Base-by-base conservation (phyloP, 2,888 invertebrate species). In the Epinotia nisella region DNA sequence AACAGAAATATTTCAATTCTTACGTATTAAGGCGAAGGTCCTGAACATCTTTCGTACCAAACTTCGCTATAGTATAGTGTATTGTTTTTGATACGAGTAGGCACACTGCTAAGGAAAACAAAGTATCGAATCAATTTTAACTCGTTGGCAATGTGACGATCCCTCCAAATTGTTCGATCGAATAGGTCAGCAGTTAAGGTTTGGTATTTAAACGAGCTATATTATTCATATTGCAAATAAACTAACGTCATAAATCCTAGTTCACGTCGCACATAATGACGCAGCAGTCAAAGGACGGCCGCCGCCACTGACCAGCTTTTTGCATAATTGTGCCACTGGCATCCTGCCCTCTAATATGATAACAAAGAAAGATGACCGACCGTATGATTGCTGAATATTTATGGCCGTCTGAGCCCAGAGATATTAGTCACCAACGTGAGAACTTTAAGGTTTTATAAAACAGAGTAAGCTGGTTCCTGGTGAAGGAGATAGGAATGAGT, bases 221-320 rank as follows among this genome's bases (percentile, higher is more conserved):
- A 87, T 66, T 56, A 89, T 86, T 88, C 87, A 90, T 90, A 90
- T 90, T 90, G 89, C 84, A 82, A 88, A 86, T 87, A 90, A 89
- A 89, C 91, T 88, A 88, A 90, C 87, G 85, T 85, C 81, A 91
- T 91, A 91, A 91, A 91, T 92, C 90, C 90, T 87, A 87, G 87
- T 88, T 90, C 87, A 90, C 88, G 92, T 91, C 91, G 91, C 90
- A 84, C 89, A 90, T 92, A 92, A 93, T 90, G 92, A 91, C 89
- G 90, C 86, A 87, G 83, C 85, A 86, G 88, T 90, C 92, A 93
- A 93, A 93, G 92, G 84, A 81, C 83, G 83, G 86, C 92, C 92
- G 92, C 90, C 85, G 84, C 88, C 89, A 78, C 89, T 91, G 92
- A 89, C 91, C 91, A 88, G 90, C 89, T 93, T 93, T 92, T 92